phyloP scores from a whole-genome alignment of 1,140 invertebrate species.

The Drosophila lacertosa region DNA sequence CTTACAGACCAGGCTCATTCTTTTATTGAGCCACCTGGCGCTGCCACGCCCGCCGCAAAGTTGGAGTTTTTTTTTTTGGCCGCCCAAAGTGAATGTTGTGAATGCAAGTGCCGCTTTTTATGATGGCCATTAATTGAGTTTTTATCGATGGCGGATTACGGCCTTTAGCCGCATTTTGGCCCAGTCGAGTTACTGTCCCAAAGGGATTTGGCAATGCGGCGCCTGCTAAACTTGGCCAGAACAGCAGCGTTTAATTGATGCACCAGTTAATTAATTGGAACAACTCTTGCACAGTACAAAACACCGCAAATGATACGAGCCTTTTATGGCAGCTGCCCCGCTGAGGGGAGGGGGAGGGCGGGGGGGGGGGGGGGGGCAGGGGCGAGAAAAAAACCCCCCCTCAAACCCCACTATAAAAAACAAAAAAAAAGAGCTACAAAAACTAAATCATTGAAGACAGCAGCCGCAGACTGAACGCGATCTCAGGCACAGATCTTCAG shows the following conservation, averaged over 20 bases:
- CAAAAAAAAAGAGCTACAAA: conserved; percentile 26
- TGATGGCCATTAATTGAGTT: conserved; percentile 69
- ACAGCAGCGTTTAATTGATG: conserved; percentile 67
- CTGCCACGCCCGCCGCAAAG: conserved; percentile 18
- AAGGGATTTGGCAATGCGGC: conserved; percentile 44
- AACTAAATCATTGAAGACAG: conserved; percentile 60
- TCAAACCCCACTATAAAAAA: conserved; percentile 16
- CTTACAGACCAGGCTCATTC: no score
- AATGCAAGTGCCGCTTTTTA: conserved; percentile 37
- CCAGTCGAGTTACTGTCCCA: conserved; percentile 28
- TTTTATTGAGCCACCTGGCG: no score
- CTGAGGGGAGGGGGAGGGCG: neutral
- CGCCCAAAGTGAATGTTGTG: conserved; percentile 23
- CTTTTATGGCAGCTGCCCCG: conserved; percentile 49
- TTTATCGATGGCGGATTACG: conserved; percentile 72
- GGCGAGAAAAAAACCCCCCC: conserved; percentile 54
- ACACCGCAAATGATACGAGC: conserved; percentile 50
- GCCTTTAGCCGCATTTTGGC: conserved; percentile 2
- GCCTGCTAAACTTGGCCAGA: conserved; percentile 34
- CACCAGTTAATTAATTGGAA: conserved; percentile 78
- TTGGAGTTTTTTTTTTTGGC: neutral
- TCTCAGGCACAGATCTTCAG: conserved; percentile 11
- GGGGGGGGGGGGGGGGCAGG: neutral
- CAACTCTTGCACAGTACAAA: conserved; percentile 59
- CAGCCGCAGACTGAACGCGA: conserved; percentile 29